These are phyloP conservation scores for Troilus luridus DNA, from an alignment of 2,888 invertebrate genomes.

Conservation along the genomic window DNA sequence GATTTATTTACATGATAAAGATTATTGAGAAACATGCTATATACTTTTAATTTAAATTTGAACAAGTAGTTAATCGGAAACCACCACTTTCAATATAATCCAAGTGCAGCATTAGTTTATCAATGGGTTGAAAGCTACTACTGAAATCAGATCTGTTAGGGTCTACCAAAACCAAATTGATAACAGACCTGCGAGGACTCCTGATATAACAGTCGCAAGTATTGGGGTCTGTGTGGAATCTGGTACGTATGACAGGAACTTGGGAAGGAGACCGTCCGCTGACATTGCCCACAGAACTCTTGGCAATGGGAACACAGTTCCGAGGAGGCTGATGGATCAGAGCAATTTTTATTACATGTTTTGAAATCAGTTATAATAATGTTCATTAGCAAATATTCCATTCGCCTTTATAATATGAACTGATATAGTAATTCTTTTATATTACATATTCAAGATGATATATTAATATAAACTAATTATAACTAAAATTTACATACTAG, in stretches of 20 bases:
- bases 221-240: slow-evolving; percentile 74
- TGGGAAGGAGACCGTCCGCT: slow-evolving; percentile 83
- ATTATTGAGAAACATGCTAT: slow-evolving; percentile 4
- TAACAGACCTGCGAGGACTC: slow-evolving; percentile 76
- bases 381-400: neutral
- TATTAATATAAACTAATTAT: neutral
- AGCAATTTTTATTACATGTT: neutral
- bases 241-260: slow-evolving; percentile 71
- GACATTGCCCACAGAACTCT: slow-evolving; percentile 93
- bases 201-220: slow-evolving; percentile 80
- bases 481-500: neutral
- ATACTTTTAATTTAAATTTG: neutral
- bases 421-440: neutral
- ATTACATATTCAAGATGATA: neutral
- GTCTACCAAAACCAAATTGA: neutral
- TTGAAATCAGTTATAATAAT: neutral
- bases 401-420: neutral
- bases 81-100: neutral
- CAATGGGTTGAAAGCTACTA: neutral
- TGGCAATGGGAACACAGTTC: slow-evolving; percentile 85
- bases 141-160: neutral
- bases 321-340: slow-evolving; percentile 76
- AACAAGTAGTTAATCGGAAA: neutral
- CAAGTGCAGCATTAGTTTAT: neutral
- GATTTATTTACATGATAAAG: neutral